Evolutionary conservation across 2,888 invertebrate species (phyloP).

Genomic region (Melanostoma scalare): DNA sequence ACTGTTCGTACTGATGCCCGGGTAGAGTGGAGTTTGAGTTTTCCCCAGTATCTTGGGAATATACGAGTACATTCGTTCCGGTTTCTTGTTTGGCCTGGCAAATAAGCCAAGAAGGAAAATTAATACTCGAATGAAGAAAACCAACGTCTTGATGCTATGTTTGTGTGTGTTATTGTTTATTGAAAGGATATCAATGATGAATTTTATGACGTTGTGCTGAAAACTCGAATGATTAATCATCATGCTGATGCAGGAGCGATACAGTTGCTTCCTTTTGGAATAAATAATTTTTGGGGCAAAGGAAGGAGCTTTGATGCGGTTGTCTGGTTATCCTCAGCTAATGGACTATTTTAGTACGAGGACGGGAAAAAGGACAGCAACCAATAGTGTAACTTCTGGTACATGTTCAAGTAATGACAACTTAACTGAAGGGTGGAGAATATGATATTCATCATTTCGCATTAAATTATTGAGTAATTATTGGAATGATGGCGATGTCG

Average conservation of each 20-base stretch:
- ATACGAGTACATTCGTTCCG: constrained; percentile 16
- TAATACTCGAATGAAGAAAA: constrained; percentile 30
- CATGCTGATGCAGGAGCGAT: constrained; percentile 15
- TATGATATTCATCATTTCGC: no score
- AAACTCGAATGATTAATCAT: constrained; percentile 69
- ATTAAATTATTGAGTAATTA: no score
- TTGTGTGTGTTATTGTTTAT: constrained; percentile 55
- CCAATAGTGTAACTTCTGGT: no score
- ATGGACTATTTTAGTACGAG: constrained; percentile 62
- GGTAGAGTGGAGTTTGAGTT: background rate
- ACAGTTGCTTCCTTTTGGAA: constrained; percentile 27
- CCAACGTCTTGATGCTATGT: constrained; percentile 9
- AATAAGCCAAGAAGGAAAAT: constrained; percentile 54
- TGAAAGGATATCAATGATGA: constrained; percentile 66
- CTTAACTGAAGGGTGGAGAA: no score
- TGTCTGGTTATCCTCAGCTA: constrained; percentile 55
- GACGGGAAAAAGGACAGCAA: background rate
- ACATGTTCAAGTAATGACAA: no score
- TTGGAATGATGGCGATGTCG: no score
- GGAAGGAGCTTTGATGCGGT: background rate
- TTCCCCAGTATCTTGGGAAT: constrained; percentile 60
- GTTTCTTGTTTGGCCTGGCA: constrained; percentile 50
- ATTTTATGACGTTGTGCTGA: constrained; percentile 64
- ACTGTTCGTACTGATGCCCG: constrained; percentile 52
- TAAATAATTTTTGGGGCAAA: background rate